Evolutionary conservation across 2,113 vertebrate species (phyloP).

Genomic region (Bubo blakistoni): DNA sequence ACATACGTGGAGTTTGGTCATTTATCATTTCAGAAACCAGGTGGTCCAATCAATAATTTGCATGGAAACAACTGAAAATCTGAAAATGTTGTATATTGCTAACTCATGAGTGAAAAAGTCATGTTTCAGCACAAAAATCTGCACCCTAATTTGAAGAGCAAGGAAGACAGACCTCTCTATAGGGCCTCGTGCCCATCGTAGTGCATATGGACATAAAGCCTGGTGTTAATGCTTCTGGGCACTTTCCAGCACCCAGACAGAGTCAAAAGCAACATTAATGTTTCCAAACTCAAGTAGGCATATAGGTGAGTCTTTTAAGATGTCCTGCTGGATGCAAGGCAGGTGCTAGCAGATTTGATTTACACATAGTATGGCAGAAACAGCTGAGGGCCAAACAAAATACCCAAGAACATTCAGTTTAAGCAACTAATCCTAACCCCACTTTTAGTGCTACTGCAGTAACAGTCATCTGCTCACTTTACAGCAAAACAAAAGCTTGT

Average conservation of each 20-base stretch:
- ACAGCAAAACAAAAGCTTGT: neutral
- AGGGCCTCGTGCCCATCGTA: rapidly evolving
- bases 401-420: neutral
- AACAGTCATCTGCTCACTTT: neutral
- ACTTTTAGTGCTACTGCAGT: neutral
- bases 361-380: neutral
- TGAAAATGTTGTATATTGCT: neutral
- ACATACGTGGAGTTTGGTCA: neutral
- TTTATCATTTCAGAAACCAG: neutral
- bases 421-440: neutral
- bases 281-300: neutral
- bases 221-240: neutral
- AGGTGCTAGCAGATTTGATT: neutral
- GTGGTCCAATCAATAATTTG: neutral
- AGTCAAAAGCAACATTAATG: neutral
- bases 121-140: neutral
- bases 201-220: neutral
- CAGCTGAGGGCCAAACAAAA: neutral
- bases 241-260: neutral
- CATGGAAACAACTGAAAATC: neutral
- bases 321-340: neutral
- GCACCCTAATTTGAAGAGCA: neutral
- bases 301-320: neutral
- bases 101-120: neutral
- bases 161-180: neutral